phyloP scores from a whole-genome alignment of 2,113 vertebrate species.

The Trinectes maculatus region DNA sequence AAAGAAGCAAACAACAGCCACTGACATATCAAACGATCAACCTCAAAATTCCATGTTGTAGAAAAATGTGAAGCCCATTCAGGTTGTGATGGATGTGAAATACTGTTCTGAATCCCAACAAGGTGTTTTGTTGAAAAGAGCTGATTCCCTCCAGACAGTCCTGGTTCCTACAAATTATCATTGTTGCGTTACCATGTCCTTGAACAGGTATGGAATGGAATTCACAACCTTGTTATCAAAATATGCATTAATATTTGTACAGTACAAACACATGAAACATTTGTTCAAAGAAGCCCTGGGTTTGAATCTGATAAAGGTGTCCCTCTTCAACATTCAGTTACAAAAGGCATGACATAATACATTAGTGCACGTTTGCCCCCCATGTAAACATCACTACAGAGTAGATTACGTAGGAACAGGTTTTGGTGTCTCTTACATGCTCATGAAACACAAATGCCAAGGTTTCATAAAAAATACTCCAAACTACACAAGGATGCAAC shows the following conservation, averaged over 20 bases:
- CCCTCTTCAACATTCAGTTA: slow-evolving; percentile 40
- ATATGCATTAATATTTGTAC: slow-evolving; percentile 71
- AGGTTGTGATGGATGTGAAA: slow-evolving; percentile 17
- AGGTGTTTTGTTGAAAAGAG: not conserved
- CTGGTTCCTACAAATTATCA: slow-evolving; percentile 24
- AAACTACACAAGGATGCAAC: slow-evolving; percentile 16
- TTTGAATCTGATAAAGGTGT: slow-evolving; percentile 46
- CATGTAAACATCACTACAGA: slow-evolving; percentile 77
- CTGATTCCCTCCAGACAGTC: slow-evolving; percentile 11
- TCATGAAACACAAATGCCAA: slow-evolving; percentile 28
- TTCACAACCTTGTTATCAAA: slow-evolving; percentile 62
- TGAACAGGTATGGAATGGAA: slow-evolving; percentile 25
- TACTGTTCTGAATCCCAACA: slow-evolving; percentile 13
- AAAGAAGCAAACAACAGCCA: slow-evolving; percentile 37
- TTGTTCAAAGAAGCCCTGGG: slow-evolving; percentile 68
- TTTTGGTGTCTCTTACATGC: slow-evolving; percentile 21
- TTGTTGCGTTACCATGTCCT: slow-evolving; percentile 45
- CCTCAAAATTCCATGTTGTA: not conserved
- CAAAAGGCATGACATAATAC: slow-evolving; percentile 55
- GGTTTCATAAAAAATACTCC: slow-evolving; percentile 15
- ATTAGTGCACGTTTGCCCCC: slow-evolving; percentile 61
- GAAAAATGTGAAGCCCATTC: slow-evolving; percentile 20
- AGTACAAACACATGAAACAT: slow-evolving; percentile 61
- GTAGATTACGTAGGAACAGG: slow-evolving; percentile 34
- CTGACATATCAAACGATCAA: slow-evolving; percentile 19